These are phyloP conservation scores for Bombus pascuorum DNA, from an alignment of 1,140 invertebrate genomes.

Conservation along the genomic window DNA sequence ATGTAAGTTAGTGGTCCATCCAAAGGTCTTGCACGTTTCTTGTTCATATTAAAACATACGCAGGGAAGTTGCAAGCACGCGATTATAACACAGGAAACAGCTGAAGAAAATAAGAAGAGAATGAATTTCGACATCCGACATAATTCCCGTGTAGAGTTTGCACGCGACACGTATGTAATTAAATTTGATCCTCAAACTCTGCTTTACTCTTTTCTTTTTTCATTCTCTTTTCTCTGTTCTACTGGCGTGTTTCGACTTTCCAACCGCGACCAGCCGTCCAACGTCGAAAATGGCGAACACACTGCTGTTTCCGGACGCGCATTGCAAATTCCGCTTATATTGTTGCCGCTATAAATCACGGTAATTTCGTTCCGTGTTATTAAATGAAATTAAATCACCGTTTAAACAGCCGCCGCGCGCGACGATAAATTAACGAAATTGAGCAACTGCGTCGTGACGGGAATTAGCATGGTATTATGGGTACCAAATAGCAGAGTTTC, in stretches of 20 bases:
- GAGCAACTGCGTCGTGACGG: conserved; percentile 47
- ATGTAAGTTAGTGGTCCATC: neutral
- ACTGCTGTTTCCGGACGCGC: neutral
- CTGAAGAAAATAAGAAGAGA: neutral
- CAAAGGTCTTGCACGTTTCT: neutral
- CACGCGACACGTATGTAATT: neutral
- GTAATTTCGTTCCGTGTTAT: conserved; percentile 48
- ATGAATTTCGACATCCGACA: neutral
- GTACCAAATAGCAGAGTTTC: neutral
- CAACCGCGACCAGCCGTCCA: neutral
- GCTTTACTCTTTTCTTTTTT: neutral
- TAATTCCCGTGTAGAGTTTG: neutral
- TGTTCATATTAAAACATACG: neutral
- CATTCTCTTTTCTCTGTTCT: neutral
- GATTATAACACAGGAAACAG: too few species aligned
- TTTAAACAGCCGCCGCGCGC: conserved; percentile 45
- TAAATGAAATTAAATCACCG: conserved; percentile 55
- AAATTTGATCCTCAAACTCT: neutral
- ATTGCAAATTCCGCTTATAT: conserved; percentile 30
- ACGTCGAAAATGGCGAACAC: neutral
- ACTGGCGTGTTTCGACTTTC: neutral
- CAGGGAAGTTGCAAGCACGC: neutral
- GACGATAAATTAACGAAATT: conserved; percentile 48
- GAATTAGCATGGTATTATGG: conserved; percentile 45
- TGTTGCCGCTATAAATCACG: conserved; percentile 39